Conservation (phyloP, 2,888 invertebrate species). For the Steinernema hermaphroditum region DNA sequence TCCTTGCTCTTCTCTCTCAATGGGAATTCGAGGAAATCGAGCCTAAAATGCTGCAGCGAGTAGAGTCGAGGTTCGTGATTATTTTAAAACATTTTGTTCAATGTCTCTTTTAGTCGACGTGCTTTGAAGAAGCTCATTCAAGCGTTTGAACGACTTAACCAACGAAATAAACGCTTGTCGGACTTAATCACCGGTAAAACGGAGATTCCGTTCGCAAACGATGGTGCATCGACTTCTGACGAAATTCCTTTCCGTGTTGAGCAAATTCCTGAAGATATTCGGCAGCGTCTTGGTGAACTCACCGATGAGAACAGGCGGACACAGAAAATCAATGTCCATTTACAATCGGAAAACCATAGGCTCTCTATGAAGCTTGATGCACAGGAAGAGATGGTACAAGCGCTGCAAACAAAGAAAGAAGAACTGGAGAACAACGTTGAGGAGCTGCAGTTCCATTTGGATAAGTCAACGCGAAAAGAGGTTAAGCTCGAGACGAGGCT, state of each 20-base stretch:
- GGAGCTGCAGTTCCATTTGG: conserved; percentile 78
- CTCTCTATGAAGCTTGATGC: conserved; percentile 77
- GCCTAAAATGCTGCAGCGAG: conserved; percentile 89
- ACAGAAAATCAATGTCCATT: conserved; percentile 76
- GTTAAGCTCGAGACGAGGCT: conserved; percentile 55
- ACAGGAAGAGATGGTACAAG: conserved; percentile 32
- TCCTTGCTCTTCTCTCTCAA: conserved; percentile 89
- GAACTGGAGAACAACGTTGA: conserved; percentile 90
- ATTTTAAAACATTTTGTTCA: too few relatives aligned
- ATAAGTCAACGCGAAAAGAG: conserved; percentile 61
- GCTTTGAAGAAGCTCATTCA: conserved; percentile 95
- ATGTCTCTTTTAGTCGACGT: conserved; percentile 68
- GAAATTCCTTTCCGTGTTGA: background rate
- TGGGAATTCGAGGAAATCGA: conserved; percentile 98
- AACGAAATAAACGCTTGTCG: conserved; percentile 74
- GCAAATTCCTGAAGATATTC: conserved; percentile 23
- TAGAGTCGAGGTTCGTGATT: conserved; percentile 71
- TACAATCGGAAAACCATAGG: conserved; percentile 89
- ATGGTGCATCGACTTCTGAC: background rate
- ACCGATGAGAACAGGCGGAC: conserved; percentile 9
- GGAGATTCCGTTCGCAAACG: background rate
- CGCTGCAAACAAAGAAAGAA: conserved; percentile 38
- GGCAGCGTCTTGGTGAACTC: background rate
- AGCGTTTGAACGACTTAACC: conserved; percentile 91
- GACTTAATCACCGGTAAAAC: conserved; percentile 74